Base-by-base conservation (phyloP, 2,797 vertebrate species). In the Halcyon badia region DNA sequence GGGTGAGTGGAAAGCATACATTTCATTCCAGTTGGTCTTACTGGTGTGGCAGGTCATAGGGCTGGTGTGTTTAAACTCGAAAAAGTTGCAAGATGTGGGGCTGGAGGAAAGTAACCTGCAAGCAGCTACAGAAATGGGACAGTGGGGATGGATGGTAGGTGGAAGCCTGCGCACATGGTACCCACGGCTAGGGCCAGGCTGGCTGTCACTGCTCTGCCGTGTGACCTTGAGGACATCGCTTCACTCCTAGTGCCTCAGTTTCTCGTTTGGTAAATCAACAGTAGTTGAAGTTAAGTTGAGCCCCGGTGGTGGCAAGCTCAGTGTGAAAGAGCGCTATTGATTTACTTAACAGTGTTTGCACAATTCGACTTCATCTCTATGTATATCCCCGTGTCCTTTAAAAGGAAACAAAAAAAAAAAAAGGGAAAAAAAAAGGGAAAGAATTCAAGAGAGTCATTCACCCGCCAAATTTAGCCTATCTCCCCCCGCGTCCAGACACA, bases 391-490 rank as follows among this genome's bases (percentile, higher is more conserved):
- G 14, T 52, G 68, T 89, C 83, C 69, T 95, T 85, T 70, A 57
- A 51, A 68, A 79, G 17, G 49, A 89, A 44, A 48, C 6, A 17
- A 18, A 14, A 30, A 25, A 24, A 31, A 15, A 35, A 42, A 37
- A 22, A 14, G 16, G 16, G 11, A 16, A 42, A 42, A 16, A n/a
- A 48, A 37, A 16, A 30, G 20, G 2, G 7, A 70, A 48, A 72
- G 72, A 68, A 78, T 94, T 81, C 78, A 64, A 73, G 79, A 10
- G 24, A 82, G 75, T 84, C 83, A 85, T 89, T 89, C 83, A 48
- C 61, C n/a, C 8, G 81, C 91, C 86, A 81, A 51, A 88, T 96
- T 87, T 65, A 95, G 91, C 92, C 84, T 92, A 87, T 89, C 73
- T 87, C 33, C 35, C 37, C 30, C n/a, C 9, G 25, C 41, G 37